Evolutionary conservation across 2,888 invertebrate species (phyloP).

Genomic region (Cataglyphis rosenhaueri): DNA sequence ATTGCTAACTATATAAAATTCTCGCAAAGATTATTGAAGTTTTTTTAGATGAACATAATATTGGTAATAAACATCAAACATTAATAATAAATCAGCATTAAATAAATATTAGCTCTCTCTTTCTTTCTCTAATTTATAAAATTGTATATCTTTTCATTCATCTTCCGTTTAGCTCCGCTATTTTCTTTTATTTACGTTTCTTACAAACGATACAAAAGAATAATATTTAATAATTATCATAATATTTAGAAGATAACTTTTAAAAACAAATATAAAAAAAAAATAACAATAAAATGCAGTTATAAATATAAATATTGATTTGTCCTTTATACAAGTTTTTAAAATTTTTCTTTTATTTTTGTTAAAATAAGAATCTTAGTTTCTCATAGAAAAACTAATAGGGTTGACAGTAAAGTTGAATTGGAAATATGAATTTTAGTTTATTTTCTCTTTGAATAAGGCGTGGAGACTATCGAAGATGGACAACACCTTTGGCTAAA

Average conservation of each 20-base stretch:
- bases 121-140: neutral
- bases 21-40: neutral
- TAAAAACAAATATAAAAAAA: neutral
- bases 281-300: neutral
- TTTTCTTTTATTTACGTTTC: neutral
- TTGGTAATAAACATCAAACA: conserved; percentile 17
- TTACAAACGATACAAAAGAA: neutral
- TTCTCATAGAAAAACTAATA: neutral
- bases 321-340: neutral
- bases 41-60: neutral
- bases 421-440: conserved; percentile 65
- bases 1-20: neutral
- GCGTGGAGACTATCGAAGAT: conserved; percentile 72
- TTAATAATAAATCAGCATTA: conserved; percentile 11
- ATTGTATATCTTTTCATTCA: neutral
- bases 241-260: neutral
- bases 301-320: neutral
- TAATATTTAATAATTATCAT: neutral
- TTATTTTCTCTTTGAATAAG: conserved; percentile 70
- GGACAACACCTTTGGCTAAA: conserved; percentile 70
- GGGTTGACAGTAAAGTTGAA: conserved; percentile 7
- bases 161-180: neutral
- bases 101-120: neutral
- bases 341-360: neutral
- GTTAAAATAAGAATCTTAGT: neutral